Conservation (phyloP, 2,888 invertebrate species). For the Melinopterus prodromus region DNA sequence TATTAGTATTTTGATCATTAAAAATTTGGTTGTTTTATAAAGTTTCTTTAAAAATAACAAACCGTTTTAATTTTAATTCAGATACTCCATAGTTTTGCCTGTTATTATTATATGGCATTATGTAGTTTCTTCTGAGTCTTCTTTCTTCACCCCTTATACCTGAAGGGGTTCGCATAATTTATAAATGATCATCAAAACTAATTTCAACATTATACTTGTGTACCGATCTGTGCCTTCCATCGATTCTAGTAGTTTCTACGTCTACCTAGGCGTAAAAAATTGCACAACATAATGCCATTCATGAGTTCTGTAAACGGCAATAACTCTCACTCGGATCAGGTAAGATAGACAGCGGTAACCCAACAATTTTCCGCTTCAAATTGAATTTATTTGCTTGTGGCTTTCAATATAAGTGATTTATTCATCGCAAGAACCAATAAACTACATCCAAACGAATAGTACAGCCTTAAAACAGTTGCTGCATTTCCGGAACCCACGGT, state of each 20-base stretch:
- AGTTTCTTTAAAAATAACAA: too few species aligned
- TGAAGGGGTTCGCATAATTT: background rate
- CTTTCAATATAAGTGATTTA: background rate
- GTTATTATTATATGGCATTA: too few species aligned
- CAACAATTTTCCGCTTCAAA: constrained; percentile 4
- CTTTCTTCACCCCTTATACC: background rate
- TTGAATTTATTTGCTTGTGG: background rate
- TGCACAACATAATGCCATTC: background rate
- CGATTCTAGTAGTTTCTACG: background rate
- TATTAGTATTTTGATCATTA: too few species aligned
- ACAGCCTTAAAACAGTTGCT: background rate
- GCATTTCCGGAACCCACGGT: background rate
- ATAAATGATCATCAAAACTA: background rate
- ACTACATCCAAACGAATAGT: background rate
- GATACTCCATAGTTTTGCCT: too few species aligned
- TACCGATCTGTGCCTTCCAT: background rate
- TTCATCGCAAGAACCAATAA: background rate
- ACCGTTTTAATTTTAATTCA: too few species aligned
- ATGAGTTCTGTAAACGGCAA: background rate
- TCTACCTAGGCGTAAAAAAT: background rate
- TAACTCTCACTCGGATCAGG: background rate
- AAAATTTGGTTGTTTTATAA: too few species aligned
- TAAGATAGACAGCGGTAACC: background rate
- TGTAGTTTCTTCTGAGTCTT: background rate
- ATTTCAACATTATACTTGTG: background rate